Evolutionary conservation across 2,888 invertebrate species (phyloP).

Genomic region (Buathra laborator): DNA sequence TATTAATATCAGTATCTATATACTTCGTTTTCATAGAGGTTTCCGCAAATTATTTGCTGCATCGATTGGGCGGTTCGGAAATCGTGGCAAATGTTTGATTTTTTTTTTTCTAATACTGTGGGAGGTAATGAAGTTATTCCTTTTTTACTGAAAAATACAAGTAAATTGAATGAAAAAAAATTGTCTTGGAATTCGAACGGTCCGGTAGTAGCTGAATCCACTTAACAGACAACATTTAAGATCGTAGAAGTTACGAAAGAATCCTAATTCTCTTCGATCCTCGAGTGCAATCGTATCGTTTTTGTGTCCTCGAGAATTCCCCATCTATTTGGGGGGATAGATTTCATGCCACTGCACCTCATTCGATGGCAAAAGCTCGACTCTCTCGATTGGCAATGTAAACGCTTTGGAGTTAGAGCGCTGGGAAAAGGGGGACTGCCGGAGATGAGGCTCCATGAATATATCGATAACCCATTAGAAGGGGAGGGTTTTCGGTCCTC

Average conservation of each 20-base stretch:
- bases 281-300: background rate
- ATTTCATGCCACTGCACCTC: background rate
- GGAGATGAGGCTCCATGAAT: constrained; percentile 80
- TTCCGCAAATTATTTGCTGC: no score
- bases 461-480: constrained; percentile 83
- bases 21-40: no score
- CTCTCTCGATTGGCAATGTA: background rate
- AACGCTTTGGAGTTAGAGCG: constrained; percentile 48
- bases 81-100: no score
- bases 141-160: no score
- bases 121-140: no score
- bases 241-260: background rate
- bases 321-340: background rate
- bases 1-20: no score
- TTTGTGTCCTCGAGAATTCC: background rate
- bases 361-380: background rate
- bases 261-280: background rate
- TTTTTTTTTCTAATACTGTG: no score
- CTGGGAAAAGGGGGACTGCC: constrained; percentile 73
- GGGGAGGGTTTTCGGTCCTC: constrained; percentile 21
- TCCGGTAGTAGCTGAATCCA: no score
- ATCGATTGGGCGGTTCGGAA: no score
- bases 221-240: background rate
- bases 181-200: no score
- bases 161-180: no score